These are phyloP conservation scores for Pseudomyrmex dendroicus DNA, from an alignment of 1,140 invertebrate genomes.

Conservation along the genomic window DNA sequence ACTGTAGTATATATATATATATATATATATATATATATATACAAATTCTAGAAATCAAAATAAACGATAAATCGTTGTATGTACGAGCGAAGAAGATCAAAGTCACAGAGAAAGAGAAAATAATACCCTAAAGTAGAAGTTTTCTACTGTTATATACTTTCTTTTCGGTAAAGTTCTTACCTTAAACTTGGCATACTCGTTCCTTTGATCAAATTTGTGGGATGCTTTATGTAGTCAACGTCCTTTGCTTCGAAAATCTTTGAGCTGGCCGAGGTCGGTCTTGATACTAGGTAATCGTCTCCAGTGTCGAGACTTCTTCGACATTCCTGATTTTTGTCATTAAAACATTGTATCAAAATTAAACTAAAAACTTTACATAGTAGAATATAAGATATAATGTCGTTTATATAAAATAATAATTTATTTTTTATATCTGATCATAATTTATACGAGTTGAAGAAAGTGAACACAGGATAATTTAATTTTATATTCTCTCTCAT, in stretches of 20 bases:
- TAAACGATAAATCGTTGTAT: background rate
- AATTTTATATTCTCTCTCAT: background rate
- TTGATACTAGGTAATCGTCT: constrained; percentile 87
- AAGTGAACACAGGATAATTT: background rate
- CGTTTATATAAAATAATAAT: no score
- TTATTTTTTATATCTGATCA: background rate
- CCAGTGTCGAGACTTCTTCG: constrained; percentile 92
- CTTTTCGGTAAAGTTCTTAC: constrained; percentile 83
- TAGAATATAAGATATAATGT: no score
- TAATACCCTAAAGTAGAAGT: constrained; percentile 22
- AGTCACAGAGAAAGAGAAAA: constrained; percentile 35
- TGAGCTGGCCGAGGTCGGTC: constrained; percentile 88
- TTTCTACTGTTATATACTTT: background rate
- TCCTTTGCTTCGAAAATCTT: constrained; percentile 86
- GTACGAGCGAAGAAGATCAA: constrained; percentile 54
- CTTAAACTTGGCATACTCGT: constrained; percentile 98
- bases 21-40: no score
- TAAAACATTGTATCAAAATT: no score
- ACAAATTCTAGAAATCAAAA: background rate
- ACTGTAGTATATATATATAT: no score
- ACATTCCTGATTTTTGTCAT: constrained; percentile 87
- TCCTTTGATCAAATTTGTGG: constrained; percentile 94
- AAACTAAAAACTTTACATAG: no score
- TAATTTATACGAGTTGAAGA: background rate
- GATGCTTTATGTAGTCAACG: constrained; percentile 80